Evolutionary conservation across 1,140 invertebrate genomes (phyloP).

Genomic region (Colletes gigas): DNA sequence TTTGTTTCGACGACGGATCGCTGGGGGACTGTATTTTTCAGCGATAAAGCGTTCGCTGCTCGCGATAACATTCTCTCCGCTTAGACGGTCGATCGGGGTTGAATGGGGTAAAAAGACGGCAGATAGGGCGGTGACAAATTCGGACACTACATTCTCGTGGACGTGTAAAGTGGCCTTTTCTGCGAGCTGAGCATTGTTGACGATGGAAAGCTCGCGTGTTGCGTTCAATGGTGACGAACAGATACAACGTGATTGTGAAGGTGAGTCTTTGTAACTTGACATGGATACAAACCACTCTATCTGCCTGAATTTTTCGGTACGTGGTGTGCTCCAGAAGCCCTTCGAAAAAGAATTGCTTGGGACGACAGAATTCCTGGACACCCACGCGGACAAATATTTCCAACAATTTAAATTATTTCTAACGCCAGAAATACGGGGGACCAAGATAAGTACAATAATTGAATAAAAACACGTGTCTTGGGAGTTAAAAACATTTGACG

Average conservation of each 20-base stretch:
- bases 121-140: conserved; percentile 42
- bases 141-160: conserved; percentile 7
- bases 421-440: too few species aligned
- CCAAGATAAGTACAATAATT: too few species aligned
- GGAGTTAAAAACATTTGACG: too few species aligned
- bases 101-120: conserved; percentile 31
- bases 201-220: neutral
- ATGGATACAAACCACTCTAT: neutral
- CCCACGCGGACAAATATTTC: too few species aligned
- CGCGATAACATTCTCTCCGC: conserved; percentile 21
- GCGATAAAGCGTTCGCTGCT: neutral
- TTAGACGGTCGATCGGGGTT: conserved; percentile 22
- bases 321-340: too few species aligned
- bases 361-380: too few species aligned
- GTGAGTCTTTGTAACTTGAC: neutral
- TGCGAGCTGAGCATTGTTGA: neutral
- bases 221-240: neutral
- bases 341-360: too few species aligned
- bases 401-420: too few species aligned
- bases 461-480: too few species aligned
- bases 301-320: neutral
- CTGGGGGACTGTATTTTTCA: neutral
- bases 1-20: neutral
- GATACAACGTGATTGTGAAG: neutral
- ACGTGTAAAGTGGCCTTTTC: neutral